Evolutionary conservation across 2,888 invertebrate genomes (phyloP).

Genomic region (Campoplex capitator): DNA sequence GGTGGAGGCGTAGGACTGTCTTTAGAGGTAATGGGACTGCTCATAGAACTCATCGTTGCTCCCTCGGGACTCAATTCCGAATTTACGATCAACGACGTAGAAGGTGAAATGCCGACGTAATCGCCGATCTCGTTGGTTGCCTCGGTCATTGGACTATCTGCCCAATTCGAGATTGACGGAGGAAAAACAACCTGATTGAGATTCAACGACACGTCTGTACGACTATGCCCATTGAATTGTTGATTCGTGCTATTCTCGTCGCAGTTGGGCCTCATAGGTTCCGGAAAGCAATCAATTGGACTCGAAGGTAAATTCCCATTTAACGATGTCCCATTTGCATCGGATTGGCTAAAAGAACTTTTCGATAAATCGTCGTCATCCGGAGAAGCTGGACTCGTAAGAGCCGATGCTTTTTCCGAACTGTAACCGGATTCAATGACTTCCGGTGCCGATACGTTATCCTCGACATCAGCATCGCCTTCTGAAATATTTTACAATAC

Average conservation of each 20-base stretch:
- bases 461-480: constrained; percentile 93
- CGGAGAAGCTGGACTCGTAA: constrained; percentile 86
- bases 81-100: constrained; percentile 73
- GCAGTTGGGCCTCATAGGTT: constrained; percentile 25
- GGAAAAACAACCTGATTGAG: constrained; percentile 29
- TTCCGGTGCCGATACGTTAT: constrained; percentile 87
- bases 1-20: constrained; percentile 85
- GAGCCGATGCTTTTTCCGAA: constrained; percentile 86
- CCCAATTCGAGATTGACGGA: constrained; percentile 40
- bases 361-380: constrained; percentile 66
- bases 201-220: constrained; percentile 42
- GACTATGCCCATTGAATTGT: constrained; percentile 11
- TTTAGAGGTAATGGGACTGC: constrained; percentile 84
- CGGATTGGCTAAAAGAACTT: constrained; percentile 35
- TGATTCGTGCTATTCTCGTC: constrained; percentile 34
- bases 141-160: constrained; percentile 64
- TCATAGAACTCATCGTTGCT: constrained; percentile 76
- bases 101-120: constrained; percentile 67
- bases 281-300: constrained; percentile 46
- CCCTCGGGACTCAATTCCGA: constrained; percentile 77
- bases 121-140: constrained; percentile 68
- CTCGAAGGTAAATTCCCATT: constrained; percentile 58
- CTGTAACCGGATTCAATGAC: constrained; percentile 89
- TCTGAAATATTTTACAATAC: constrained; percentile 84
- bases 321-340: constrained; percentile 31